A percentile compares a stretch with the other conserved stretches of the same genome.
Evolutionary conservation across 2,113 vertebrate genomes (phyloP).

Genomic region (Pituophis catenifer): DNA sequence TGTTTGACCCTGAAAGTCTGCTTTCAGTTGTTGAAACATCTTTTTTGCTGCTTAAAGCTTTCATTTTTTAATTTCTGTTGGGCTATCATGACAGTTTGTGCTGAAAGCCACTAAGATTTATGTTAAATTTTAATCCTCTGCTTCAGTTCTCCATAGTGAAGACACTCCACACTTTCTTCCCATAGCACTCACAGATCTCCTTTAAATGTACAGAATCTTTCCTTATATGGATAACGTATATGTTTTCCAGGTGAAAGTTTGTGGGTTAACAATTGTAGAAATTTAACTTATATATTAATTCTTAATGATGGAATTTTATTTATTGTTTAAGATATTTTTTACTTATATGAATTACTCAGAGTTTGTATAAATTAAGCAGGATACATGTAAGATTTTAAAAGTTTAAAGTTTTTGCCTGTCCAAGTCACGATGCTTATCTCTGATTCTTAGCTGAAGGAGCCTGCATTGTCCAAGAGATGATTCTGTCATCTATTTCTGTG

Average conservation of each 20-base stretch:
- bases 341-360: not conserved
- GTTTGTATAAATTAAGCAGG: not conserved
- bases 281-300: not conserved
- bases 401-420: not conserved
- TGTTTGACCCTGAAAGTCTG: not conserved
- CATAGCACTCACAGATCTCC: not conserved
- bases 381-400: not conserved
- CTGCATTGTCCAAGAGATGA: not conserved
- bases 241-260: not conserved
- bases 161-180: not conserved
- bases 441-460: not conserved
- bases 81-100: not conserved
- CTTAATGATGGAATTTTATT: not conserved
- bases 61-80: not conserved
- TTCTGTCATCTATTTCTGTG: not conserved
- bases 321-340: not conserved
- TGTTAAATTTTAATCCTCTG: not conserved
- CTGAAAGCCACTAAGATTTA: not conserved
- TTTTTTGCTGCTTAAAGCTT: not conserved
- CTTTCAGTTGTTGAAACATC: not conserved
- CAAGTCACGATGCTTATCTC: not conserved
- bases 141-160: not conserved
- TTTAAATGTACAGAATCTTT: not conserved
- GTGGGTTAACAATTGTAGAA: not conserved
- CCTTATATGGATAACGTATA: not conserved